phyloP scores from a whole-genome alignment of 2,113 vertebrate genomes.

The Numenius arquata region DNA sequence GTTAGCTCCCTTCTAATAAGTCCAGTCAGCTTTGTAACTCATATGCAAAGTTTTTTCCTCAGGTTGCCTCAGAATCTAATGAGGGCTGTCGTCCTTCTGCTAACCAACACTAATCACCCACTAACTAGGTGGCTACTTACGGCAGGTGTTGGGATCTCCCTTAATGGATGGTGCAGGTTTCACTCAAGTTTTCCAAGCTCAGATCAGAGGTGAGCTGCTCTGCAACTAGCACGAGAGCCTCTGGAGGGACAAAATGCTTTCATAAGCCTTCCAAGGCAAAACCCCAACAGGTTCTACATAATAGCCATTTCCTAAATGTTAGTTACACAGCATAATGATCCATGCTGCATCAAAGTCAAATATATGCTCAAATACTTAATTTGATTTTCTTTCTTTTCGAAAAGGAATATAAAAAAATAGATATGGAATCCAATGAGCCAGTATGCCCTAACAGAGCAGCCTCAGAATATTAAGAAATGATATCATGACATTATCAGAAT shows the following conservation, averaged over 20 bases:
- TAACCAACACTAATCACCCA: neutral
- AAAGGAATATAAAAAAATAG: neutral
- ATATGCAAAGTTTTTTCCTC: neutral
- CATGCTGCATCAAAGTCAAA: neutral
- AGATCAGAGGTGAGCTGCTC: neutral
- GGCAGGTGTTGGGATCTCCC: neutral
- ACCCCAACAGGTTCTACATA: neutral
- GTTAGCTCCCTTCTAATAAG: neutral
- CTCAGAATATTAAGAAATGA: neutral
- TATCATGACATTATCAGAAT: neutral
- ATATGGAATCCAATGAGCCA: neutral
- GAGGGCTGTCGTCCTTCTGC: neutral
- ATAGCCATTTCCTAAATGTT: neutral
- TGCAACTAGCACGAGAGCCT: rapidly evolving
- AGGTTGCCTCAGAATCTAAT: neutral
- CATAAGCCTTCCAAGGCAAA: neutral
- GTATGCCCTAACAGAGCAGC: neutral
- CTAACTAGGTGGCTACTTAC: neutral
- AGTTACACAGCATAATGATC: neutral
- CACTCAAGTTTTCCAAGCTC: neutral
- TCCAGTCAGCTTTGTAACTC: neutral
- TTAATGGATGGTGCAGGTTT: neutral
- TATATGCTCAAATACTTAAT: neutral
- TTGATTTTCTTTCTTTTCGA: neutral
- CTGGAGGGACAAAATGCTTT: neutral